Percentiles rank a stretch among this genome's conserved stretches.
phyloP scores from a whole-genome alignment of 2,797 vertebrate genomes.

The Chanos chanos region DNA sequence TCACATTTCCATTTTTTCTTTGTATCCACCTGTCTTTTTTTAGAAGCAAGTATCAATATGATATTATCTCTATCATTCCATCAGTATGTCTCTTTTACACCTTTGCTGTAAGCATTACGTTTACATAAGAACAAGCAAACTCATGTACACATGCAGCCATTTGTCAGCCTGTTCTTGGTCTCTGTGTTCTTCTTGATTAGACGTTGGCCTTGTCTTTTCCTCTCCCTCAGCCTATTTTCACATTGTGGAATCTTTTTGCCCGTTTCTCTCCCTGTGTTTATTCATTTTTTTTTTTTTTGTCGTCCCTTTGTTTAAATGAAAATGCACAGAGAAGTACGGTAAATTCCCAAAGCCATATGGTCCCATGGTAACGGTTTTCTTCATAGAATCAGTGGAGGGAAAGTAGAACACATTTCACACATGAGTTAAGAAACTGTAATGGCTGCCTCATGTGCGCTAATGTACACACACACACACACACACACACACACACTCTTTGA shows the following conservation, averaged over 20 bases:
- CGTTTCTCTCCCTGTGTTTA: not conserved
- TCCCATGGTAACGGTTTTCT: not conserved
- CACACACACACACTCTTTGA: not conserved
- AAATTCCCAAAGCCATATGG: not conserved
- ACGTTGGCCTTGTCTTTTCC: no score
- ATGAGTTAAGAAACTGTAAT: slow-evolving; percentile 37
- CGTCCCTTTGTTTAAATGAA: not conserved
- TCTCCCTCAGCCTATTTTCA: slow-evolving; percentile 11
- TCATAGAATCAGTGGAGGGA: slow-evolving; percentile 15
- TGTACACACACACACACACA: not conserved
- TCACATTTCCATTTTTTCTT: no score
- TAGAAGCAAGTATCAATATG: no score
- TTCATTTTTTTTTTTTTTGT: not conserved
- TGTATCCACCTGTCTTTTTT: no score
- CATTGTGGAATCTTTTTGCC: not conserved
- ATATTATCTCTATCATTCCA: no score
- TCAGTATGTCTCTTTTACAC: no score
- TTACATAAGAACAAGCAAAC: no score
- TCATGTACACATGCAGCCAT: no score
- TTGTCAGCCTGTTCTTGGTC: no score
- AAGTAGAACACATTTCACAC: slow-evolving; percentile 63
- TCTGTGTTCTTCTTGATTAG: no score
- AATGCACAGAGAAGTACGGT: not conserved
- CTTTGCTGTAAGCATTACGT: not conserved
- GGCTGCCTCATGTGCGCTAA: not conserved